These are phyloP conservation scores for Actinemys pallida DNA, from an alignment of 2,113 vertebrate species.

Conservation along the genomic window DNA sequence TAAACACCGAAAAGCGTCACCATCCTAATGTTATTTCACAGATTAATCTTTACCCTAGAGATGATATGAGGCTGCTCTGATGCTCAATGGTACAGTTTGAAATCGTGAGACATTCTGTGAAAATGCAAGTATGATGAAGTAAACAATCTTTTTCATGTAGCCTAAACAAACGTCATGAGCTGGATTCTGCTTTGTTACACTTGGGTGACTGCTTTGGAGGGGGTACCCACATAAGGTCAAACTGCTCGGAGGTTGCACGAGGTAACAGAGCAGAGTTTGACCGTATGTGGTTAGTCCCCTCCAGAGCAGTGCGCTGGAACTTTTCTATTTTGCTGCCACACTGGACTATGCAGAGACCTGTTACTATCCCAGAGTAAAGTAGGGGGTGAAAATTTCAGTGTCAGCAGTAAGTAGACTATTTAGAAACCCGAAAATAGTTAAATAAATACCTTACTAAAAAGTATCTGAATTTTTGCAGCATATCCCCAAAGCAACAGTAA, in stretches of 20 bases:
- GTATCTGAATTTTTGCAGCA: slow-evolving; percentile 1
- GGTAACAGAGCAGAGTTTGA: not conserved
- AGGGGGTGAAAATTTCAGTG: not conserved
- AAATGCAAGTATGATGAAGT: slow-evolving; percentile 31
- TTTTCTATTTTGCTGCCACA: not conserved
- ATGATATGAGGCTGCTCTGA: not conserved
- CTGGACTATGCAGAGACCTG: not conserved
- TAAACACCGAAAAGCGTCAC: slow-evolving; percentile 60
- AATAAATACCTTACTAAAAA: not conserved
- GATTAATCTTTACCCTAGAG: slow-evolving; percentile 51
- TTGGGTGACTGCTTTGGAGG: not conserved
- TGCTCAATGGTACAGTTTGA: slow-evolving; percentile 43
- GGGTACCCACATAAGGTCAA: not conserved
- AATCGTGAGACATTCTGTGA: slow-evolving; percentile 30
- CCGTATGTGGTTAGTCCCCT: not conserved
- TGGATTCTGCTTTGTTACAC: slow-evolving; percentile 18
- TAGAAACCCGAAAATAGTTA: not conserved
- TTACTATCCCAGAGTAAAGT: not conserved
- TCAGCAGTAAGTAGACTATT: not conserved
- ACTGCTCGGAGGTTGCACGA: not conserved
- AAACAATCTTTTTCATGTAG: slow-evolving; percentile 26
- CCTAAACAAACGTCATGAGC: slow-evolving; percentile 8
- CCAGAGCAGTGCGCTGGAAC: not conserved
- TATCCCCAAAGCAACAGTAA: slow-evolving; percentile 29
- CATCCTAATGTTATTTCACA: slow-evolving; percentile 61